Evolutionary conservation across 2,113 vertebrate species (phyloP).

Genomic region (Gymnogyps californianus): DNA sequence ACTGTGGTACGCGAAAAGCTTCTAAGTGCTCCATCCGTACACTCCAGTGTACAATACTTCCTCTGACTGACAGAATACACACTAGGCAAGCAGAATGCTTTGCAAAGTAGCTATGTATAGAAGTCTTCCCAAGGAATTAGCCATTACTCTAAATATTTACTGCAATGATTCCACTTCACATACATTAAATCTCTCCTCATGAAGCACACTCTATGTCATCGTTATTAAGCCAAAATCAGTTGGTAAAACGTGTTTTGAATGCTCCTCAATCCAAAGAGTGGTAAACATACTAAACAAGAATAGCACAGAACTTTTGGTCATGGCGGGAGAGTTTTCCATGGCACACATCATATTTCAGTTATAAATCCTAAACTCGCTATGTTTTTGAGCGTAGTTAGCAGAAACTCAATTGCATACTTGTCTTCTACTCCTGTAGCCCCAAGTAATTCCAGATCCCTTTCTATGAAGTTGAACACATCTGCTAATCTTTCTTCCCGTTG

Average conservation of each 20-base stretch:
- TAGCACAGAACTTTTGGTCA: background rate
- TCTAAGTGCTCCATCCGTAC: background rate
- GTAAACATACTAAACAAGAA: background rate
- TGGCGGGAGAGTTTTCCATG: background rate
- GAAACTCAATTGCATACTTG: slow-evolving; percentile 77
- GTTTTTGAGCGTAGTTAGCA: background rate
- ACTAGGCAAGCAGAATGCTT: background rate
- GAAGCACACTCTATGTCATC: background rate
- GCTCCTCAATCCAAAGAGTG: background rate
- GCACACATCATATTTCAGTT: background rate
- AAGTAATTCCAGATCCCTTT: slow-evolving; percentile 89
- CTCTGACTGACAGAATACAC: background rate
- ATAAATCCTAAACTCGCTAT: background rate
- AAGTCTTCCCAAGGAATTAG: background rate
- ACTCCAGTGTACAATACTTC: background rate
- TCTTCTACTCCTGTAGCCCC: slow-evolving; percentile 98
- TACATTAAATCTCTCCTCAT: background rate
- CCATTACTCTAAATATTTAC: background rate
- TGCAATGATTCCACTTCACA: background rate
- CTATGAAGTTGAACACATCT: slow-evolving; percentile 86
- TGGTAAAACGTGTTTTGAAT: background rate
- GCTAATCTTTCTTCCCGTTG: slow-evolving; percentile 87
- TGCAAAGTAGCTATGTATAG: background rate
- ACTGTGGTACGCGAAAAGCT: background rate
- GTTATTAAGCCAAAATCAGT: background rate